A percentile compares a stretch with the other conserved stretches of the same genome.
These are phyloP conservation scores for Okapia johnstoni DNA, from an alignment of 2,113 vertebrate genomes.

Conservation along the genomic window DNA sequence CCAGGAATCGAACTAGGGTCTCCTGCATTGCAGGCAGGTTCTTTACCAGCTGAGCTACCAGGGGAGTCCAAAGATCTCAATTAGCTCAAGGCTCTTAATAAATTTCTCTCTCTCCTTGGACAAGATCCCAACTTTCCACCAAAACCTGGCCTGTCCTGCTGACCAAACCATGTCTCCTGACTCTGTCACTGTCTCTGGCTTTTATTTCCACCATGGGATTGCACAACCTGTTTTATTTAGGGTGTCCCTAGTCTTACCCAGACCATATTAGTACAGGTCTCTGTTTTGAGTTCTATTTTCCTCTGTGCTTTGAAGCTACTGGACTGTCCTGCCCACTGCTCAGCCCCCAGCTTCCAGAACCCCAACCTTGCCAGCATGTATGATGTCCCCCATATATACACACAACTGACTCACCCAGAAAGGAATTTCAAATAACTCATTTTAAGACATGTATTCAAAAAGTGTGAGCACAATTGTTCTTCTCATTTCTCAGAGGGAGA, in stretches of 20 bases:
- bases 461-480: background rate
- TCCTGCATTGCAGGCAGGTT: background rate
- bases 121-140: background rate
- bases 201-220: background rate
- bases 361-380: background rate
- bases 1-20: accelerated
- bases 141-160: background rate
- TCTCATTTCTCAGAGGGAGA: background rate
- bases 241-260: background rate
- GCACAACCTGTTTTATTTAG: background rate
- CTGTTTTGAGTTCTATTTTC: background rate
- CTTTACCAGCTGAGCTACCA: background rate
- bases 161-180: background rate
- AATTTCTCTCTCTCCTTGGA: background rate
- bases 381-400: background rate
- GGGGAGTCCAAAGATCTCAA: background rate
- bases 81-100: background rate
- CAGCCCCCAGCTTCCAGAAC: background rate
- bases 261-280: background rate
- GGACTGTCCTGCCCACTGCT: background rate
- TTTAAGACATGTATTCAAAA: background rate
- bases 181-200: background rate
- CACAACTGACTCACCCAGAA: background rate
- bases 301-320: background rate
- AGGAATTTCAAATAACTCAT: background rate